A percentile compares a stretch with the other conserved stretches of the same genome.
These are phyloP conservation scores for Entomobrya multifasciata DNA, from an alignment of 2,888 invertebrate genomes.

Conservation along the genomic window DNA sequence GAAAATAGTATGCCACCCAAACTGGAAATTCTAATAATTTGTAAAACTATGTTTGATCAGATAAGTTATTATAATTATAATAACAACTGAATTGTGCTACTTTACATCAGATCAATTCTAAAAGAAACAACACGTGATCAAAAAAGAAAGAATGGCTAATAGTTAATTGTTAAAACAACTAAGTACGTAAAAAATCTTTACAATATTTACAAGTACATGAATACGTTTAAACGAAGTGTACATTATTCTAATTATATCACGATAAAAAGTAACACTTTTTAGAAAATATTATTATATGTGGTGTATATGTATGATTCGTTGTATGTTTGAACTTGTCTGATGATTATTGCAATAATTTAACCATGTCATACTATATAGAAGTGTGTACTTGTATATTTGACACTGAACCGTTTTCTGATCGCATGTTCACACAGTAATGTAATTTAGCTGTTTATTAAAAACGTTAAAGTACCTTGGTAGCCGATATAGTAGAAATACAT, in stretches of 20 bases:
- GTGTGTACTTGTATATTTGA: not conserved
- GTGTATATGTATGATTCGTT: slow-evolving; percentile 10
- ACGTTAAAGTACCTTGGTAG: slow-evolving; percentile 25
- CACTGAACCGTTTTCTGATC: not conserved
- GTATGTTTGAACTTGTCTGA: slow-evolving; percentile 8
- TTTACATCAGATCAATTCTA: not conserved
- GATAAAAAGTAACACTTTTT: slow-evolving; percentile 1
- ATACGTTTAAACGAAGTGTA: not conserved
- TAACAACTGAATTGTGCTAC: slow-evolving; percentile 17
- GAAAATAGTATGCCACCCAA: slow-evolving; percentile 25
- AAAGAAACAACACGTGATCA: not conserved
- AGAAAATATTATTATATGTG: not conserved
- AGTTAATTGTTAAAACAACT: no score
- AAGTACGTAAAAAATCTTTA: not conserved
- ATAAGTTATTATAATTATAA: slow-evolving; percentile 4
- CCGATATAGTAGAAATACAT: not conserved
- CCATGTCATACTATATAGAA: not conserved
- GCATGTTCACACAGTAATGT: slow-evolving; percentile 7
- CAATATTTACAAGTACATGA: not conserved
- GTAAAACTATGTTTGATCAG: slow-evolving; percentile 8
- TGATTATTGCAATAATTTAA: slow-evolving; percentile 35
- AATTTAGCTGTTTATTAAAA: not conserved
- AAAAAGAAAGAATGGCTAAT: not conserved
- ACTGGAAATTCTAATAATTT: slow-evolving; percentile 41
- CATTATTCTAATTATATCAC: not conserved